Evolutionary conservation across 2,797 vertebrate species (phyloP), one percentile per base, ranked within the genome.

Genomic region (Scarus forsteni): DNA sequence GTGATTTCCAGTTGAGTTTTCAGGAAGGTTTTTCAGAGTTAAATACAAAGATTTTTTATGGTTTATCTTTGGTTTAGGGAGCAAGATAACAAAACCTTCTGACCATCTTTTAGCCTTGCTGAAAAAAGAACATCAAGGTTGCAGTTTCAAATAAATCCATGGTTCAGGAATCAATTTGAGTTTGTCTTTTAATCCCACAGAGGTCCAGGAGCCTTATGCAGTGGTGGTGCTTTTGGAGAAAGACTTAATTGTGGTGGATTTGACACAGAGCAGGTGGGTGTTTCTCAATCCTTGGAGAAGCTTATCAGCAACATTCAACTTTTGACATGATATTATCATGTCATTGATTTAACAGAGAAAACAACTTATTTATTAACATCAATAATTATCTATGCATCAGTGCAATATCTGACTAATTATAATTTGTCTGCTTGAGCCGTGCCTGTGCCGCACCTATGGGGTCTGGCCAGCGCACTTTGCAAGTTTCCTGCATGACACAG

Each of bases 181-280:
- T 62, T 36, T 74, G 38, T 0, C 10, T 62, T 67, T 16, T 86
- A 3, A 74, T n/a, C 83, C 87, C 9, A 59, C 93, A 99, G 98
- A 99, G 91, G 95, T 97, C 90, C 98, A 99, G 94, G 98, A 99
- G 77, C 98, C 98, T 1, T 99, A 98, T 70, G 98, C 98, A 5
- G 97, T 99, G 57, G 97, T 95, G 69, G 97, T 99, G 53, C 94
- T 99, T 71, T 88, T 99, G 92, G 98, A 99, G 91, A 99, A 98
- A 92, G 98, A 99, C 89, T 94, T 99, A 34, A 98, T 99, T 67
- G 95, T 98, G 42, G 96, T 99, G 89, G 98, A 99, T 89, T 94
- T 99, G 78, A 97, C 96, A 70, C 97, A 98, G 92, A 97, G 95
- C 96, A 97, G 96, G 97, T 98, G 96, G 90, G 97, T 94, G 73